Conservation (phyloP, 2,888 invertebrate genomes). For the Tachystola acroxantha region DNA sequence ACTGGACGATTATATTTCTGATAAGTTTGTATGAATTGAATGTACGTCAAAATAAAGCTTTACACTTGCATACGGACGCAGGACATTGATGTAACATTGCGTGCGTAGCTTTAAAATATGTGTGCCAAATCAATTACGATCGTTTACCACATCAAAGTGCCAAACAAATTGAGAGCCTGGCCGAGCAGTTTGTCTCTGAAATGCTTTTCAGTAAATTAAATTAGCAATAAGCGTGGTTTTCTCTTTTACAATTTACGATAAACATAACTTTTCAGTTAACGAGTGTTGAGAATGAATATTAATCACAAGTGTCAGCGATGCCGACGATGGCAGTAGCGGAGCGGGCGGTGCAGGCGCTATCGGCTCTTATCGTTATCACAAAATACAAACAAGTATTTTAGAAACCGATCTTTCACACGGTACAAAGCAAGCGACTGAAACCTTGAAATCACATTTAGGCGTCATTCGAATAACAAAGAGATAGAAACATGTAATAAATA, state of each 20-base stretch:
- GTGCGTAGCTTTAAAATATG: neutral
- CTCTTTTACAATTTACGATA: slow-evolving; percentile 11
- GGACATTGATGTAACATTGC: neutral
- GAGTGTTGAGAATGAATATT: slow-evolving; percentile 21
- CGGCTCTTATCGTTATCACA: slow-evolving; percentile 32
- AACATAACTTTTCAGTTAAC: slow-evolving; percentile 16
- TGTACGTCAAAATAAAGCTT: slow-evolving; percentile 8
- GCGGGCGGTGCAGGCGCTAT: slow-evolving; percentile 25
- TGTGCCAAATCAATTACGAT: slow-evolving; percentile 6
- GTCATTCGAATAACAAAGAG: slow-evolving; percentile 53
- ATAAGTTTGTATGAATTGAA: too few relatives aligned
- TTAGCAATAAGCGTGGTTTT: slow-evolving; percentile 11
- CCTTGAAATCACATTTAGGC: slow-evolving; percentile 59
- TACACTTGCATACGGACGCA: too few relatives aligned
- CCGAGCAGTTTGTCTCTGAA: slow-evolving; percentile 3
- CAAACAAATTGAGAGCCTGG: slow-evolving; percentile 1
- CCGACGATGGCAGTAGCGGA: slow-evolving; percentile 1
- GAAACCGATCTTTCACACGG: slow-evolving; percentile 41
- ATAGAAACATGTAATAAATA: slow-evolving; percentile 27
- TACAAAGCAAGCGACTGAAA: slow-evolving; percentile 31
- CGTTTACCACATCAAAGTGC: neutral
- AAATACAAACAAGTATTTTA: slow-evolving; percentile 45
- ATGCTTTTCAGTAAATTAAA: slow-evolving; percentile 9
- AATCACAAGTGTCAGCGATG: slow-evolving; percentile 18
- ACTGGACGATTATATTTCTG: too few relatives aligned